phyloP scores from a whole-genome alignment of 2,113 vertebrate species.

The Pongo abelii region DNA sequence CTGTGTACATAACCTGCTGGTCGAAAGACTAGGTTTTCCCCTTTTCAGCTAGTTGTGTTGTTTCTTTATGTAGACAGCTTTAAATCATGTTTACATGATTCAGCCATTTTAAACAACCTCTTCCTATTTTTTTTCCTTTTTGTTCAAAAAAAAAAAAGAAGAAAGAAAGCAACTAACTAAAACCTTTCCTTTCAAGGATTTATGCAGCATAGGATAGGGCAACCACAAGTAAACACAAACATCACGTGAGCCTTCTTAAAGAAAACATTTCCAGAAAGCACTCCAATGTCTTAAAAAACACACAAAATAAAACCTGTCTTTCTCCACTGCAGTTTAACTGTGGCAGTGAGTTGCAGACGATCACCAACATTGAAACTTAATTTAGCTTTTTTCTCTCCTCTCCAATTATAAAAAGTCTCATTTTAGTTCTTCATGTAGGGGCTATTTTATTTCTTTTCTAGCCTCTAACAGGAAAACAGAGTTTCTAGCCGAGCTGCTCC shows the following conservation, averaged over 20 bases:
- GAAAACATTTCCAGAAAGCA: background rate
- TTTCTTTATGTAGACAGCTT: background rate
- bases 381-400: conserved; percentile 6
- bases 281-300: background rate
- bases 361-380: background rate
- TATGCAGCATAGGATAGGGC: background rate
- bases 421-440: background rate
- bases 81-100: background rate
- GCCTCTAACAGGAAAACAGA: background rate
- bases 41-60: background rate
- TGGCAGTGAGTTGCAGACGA: background rate
- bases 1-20: background rate
- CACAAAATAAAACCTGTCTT: background rate
- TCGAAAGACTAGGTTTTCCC: background rate
- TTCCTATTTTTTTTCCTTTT: background rate
- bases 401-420: background rate
- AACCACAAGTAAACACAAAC: conserved; percentile 15
- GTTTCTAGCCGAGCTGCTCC: background rate
- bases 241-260: background rate
- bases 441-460: background rate
- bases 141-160: background rate
- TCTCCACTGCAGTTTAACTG: background rate
- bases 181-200: background rate
- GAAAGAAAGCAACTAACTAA: background rate
- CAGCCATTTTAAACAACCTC: conserved; percentile 6